These are phyloP conservation scores for Aphaenogaster rudis DNA, from an alignment of 1,140 invertebrate genomes.

Conservation along the genomic window DNA sequence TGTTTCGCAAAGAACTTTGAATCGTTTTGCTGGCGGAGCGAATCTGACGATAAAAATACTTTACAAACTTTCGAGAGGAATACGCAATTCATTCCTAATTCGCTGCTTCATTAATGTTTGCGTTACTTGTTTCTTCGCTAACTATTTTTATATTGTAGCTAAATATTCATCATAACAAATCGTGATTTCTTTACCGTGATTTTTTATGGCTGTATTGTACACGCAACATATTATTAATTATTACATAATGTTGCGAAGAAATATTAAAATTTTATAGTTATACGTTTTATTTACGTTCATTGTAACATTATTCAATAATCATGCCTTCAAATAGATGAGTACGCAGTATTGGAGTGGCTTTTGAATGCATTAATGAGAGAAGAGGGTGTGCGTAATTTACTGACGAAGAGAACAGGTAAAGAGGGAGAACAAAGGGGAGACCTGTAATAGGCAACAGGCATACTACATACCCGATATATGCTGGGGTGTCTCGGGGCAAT, in stretches of 20 bases:
- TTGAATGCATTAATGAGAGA: constrained; percentile 73
- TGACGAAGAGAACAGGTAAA: constrained; percentile 68
- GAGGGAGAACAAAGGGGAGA: constrained; percentile 76
- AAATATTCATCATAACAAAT: not conserved
- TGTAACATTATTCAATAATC: constrained; percentile 35
- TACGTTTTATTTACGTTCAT: constrained; percentile 35
- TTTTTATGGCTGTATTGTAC: not conserved
- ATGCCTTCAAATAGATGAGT: constrained; percentile 49
- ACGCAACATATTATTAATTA: not conserved
- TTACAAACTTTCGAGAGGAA: not conserved
- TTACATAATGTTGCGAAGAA: not conserved
- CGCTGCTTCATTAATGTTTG: not conserved
- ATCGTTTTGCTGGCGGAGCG: not conserved
- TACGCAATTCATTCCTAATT: constrained; percentile 4
- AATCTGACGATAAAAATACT: not conserved
- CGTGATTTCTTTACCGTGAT: not conserved
- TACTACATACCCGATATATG: constrained; percentile 68
- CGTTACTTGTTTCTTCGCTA: not conserved
- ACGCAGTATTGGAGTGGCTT: constrained; percentile 57
- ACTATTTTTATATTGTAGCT: not conserved
- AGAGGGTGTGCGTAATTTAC: constrained; percentile 76
- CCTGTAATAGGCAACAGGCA: constrained; percentile 74
- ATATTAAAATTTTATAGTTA: constrained; percentile 9
- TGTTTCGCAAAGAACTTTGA: constrained; percentile 6
- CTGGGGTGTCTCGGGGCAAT: constrained; percentile 66